Percentiles rank a stretch among this genome's conserved stretches.
Evolutionary conservation across 2,113 vertebrate genomes (phyloP).

Genomic region (Gallinago paraguaiae): DNA sequence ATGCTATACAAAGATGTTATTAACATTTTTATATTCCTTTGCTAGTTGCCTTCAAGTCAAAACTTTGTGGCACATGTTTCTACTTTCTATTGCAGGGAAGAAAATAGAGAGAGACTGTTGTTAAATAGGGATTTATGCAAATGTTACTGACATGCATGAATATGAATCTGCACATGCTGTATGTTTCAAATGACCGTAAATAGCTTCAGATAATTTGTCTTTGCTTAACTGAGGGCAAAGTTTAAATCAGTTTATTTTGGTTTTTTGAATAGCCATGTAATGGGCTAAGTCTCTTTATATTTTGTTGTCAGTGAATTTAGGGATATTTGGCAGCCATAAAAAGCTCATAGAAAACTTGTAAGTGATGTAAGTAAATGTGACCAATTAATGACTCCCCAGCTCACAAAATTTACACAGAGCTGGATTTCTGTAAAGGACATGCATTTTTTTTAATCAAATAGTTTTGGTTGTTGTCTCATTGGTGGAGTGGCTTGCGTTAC

Average conservation of each 20-base stretch:
- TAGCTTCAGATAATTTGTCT: constrained; percentile 44
- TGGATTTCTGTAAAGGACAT: not conserved
- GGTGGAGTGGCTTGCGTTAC: not conserved
- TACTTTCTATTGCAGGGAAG: not conserved
- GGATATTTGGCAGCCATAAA: constrained; percentile 39
- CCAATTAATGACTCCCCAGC: constrained; percentile 16
- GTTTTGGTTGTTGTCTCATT: not conserved
- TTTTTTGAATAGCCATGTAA: constrained; percentile 48
- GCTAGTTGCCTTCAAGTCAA: constrained; percentile 50
- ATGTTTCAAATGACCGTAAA: constrained; percentile 26
- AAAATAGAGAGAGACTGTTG: constrained; percentile 6
- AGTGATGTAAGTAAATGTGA: constrained; percentile 47
- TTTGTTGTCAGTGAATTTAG: constrained; percentile 49
- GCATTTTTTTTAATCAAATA: constrained; percentile 1
- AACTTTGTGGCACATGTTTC: constrained; percentile 43
- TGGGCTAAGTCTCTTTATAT: constrained; percentile 32
- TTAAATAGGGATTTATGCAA: constrained; percentile 35
- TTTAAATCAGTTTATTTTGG: constrained; percentile 36
- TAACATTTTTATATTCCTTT: constrained; percentile 44
- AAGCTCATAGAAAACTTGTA: constrained; percentile 8
- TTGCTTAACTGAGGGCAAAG: constrained; percentile 42
- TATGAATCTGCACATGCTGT: constrained; percentile 36
- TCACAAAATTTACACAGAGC: not conserved
- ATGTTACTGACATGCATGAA: constrained; percentile 57
- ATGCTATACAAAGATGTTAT: not conserved